Percentiles rank a stretch among this genome's conserved stretches.
These are phyloP conservation scores for Hirtodrosophila trivittata DNA, from an alignment of 2,888 invertebrate genomes.

Conservation along the genomic window DNA sequence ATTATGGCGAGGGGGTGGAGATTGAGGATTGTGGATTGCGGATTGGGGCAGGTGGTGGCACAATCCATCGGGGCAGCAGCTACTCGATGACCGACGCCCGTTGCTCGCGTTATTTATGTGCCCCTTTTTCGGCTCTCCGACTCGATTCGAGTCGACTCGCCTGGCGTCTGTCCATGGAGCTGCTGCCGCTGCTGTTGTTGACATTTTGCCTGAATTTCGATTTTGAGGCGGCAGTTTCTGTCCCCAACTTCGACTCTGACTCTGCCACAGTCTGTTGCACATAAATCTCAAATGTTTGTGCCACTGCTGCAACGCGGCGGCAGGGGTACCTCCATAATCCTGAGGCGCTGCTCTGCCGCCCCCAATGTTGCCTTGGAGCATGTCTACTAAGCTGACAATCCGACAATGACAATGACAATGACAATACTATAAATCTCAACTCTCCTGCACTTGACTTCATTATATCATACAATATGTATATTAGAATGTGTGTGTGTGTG, in stretches of 20 bases:
- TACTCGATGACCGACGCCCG: constrained; percentile 57
- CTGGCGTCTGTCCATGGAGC: constrained; percentile 14
- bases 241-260: constrained; percentile 18
- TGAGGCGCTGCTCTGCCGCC: neutral
- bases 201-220: constrained; percentile 79
- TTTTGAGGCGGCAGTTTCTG: constrained; percentile 62
- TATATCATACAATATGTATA: constrained; percentile 1
- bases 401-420: constrained; percentile 5
- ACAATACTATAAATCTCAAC: constrained; percentile 18
- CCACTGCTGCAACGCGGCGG: neutral
- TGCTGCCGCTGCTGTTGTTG: constrained; percentile 50
- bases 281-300: constrained; percentile 63
- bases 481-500: neutral
- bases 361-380: neutral
- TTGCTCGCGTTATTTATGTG: constrained; percentile 75
- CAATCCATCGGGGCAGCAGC: constrained; percentile 5
- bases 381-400: constrained; percentile 2
- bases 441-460: constrained; percentile 1
- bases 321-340: no score
- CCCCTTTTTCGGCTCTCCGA: constrained; percentile 58
- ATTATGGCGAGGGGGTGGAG: no score
- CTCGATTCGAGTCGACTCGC: constrained; percentile 13
- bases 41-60: constrained; percentile 5
- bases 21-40: neutral
- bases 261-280: constrained; percentile 32